Evolutionary conservation across 2,797 vertebrate genomes (phyloP), one percentile per base, ranked within the genome.

Genomic region (Smutsia temminckii): DNA sequence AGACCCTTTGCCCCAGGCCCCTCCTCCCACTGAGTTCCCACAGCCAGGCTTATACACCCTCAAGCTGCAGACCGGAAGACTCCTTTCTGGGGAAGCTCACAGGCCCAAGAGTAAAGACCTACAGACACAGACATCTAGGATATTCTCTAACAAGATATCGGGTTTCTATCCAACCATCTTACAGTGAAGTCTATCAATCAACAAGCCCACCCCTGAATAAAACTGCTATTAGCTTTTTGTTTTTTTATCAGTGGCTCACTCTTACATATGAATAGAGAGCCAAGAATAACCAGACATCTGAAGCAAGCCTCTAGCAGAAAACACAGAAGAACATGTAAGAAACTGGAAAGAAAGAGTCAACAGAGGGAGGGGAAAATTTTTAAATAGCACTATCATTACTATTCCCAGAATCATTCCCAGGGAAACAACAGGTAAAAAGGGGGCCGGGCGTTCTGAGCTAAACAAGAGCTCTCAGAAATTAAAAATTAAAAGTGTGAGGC

Each of bases 101-200:
- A 75, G 32, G n/a, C 29, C 8, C 51, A 83, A 51, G 46, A 88
- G 84, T 42, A 77, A 89, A 64, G 72, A 59, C 11, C 32, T 49
- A 80, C 1, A 69, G 49, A 85, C 3, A 69, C 3, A 46, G 34
- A 53, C 8, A 53, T 23, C 14, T 21, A 80, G 20, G 37, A 10
- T 34, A 25, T 34, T 46, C 55, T 49, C 68, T 40, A 92, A 78
- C 4, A 61, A 90, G 83, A 49, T 42, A 37, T 0, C 13, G 40
- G 40, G 25, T 84, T 34, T 64, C 71, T 72, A 77, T n/a, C 51
- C 34, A 83, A 32, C 69, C 40, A 66, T 5, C 46, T 13, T 81
- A 80, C 29, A 89, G 25, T 29, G 27, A 95, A 74, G 75, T 78
- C 78, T 51, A 66, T 59, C 8, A 68, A 16, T 75, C 77, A 90